phyloP scores from a whole-genome alignment of 2,113 vertebrate species.

The Ptychochromis oligacanthus region DNA sequence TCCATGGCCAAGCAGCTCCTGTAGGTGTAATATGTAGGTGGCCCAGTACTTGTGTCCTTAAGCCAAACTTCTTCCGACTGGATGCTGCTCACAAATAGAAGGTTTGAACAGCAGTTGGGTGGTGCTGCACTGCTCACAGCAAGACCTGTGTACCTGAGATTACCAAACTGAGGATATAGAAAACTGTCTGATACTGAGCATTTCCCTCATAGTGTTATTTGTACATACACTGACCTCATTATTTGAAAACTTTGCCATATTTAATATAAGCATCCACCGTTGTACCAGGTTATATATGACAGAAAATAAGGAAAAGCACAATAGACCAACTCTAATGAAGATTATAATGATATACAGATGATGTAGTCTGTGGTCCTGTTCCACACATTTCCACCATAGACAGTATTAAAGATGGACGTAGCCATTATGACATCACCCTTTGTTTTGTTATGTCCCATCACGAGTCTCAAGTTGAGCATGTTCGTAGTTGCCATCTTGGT shows the following conservation, averaged over 20 bases:
- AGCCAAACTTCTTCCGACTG: neutral
- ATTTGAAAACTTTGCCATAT: neutral
- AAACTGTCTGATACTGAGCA: too few relatives aligned
- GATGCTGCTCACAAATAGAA: neutral
- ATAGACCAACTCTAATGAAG: neutral
- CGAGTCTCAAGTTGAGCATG: too few relatives aligned
- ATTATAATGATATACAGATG: neutral
- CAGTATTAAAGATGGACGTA: too few relatives aligned
- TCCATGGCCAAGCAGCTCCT: too few relatives aligned
- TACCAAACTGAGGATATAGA: neutral
- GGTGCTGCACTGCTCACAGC: too few relatives aligned
- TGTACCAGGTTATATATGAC: neutral
- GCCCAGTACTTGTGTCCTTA: too few relatives aligned
- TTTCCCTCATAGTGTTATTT: too few relatives aligned
- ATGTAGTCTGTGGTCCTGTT: neutral
- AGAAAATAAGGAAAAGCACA: neutral
- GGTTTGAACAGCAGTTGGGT: neutral
- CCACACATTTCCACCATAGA: neutral
- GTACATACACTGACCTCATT: neutral
- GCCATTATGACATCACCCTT: too few relatives aligned
- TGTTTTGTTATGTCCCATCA: too few relatives aligned
- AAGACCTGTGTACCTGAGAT: too few relatives aligned
- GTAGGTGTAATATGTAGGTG: too few relatives aligned
- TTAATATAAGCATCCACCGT: neutral
- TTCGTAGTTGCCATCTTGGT: too few relatives aligned